Conservation (phyloP, 30 jellyfish, hydroid and myxozoan genomes). For the Nemopilema nomurai region DNA sequence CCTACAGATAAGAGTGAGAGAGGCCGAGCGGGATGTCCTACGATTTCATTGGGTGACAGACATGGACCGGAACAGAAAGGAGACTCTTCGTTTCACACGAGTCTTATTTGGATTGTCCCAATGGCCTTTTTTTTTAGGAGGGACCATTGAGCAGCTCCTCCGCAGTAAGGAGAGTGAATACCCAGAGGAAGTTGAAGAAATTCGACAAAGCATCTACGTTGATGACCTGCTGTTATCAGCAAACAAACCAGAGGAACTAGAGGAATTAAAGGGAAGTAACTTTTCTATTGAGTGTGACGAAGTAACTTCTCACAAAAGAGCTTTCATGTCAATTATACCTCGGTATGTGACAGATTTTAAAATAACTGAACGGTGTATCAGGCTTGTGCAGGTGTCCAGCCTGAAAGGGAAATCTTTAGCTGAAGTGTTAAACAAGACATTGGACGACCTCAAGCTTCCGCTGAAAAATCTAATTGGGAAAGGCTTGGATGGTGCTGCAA, state of each 20-base stretch:
- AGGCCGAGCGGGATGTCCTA: conserved; percentile 56
- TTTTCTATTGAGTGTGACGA: conserved; percentile 16
- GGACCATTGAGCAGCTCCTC: conserved; percentile 58
- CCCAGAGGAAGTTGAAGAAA: conserved; percentile 25
- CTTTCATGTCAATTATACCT: conserved; percentile 26
- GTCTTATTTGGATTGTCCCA: conserved; percentile 71
- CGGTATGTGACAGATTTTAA: conserved; percentile 24
- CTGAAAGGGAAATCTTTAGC: conserved; percentile 37
- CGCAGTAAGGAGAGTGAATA: conserved; percentile 26
- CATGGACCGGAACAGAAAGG: conserved; percentile 21
- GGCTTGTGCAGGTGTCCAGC: conserved; percentile 28
- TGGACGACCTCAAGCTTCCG: conserved; percentile 31
- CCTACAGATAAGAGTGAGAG: background rate
- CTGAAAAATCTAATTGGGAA: conserved; percentile 38
- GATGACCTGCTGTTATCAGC: too few relatives aligned
- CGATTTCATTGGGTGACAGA: conserved; percentile 50
- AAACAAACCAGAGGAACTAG: conserved; percentile 8
- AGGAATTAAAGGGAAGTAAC: conserved; percentile 11
- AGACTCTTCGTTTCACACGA: conserved; percentile 51
- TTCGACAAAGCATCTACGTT: too few relatives aligned
- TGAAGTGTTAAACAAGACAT: background rate
- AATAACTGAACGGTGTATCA: conserved; percentile 38
- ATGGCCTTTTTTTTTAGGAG: conserved; percentile 65
- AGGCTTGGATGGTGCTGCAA: conserved; percentile 50
- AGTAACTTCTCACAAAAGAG: conserved; percentile 41